phyloP scores from a whole-genome alignment of 1,140 invertebrate species.

The Dreissena polymorpha region DNA sequence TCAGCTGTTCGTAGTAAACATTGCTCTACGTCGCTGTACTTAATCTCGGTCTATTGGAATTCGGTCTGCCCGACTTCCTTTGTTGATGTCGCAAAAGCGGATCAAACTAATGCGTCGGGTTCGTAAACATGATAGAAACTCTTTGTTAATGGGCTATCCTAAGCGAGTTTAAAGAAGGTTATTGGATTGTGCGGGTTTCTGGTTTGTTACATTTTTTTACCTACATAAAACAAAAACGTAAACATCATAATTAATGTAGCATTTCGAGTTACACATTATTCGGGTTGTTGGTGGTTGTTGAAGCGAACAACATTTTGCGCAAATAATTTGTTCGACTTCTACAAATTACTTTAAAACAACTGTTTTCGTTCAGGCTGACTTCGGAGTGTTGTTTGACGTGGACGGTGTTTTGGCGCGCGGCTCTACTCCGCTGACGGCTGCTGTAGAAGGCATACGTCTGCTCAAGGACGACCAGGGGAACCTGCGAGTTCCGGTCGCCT shows the following conservation, averaged over 20 bases:
- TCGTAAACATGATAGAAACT: neutral
- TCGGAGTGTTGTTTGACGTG: slow-evolving; percentile 87
- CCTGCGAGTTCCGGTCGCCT: slow-evolving; percentile 85
- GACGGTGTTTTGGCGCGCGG: slow-evolving; percentile 88
- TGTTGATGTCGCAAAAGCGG: neutral
- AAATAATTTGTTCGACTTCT: neutral
- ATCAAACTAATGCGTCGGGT: neutral
- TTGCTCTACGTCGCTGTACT: neutral
- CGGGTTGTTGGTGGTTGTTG: neutral
- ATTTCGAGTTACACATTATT: neutral
- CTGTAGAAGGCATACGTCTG: slow-evolving; percentile 82
- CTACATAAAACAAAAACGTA: neutral
- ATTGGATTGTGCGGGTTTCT: neutral
- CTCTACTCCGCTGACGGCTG: slow-evolving; percentile 84
- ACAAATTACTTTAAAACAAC: neutral
- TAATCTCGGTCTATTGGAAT: neutral
- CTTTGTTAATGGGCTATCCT: neutral
- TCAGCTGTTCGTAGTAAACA: slow-evolving; percentile 37
- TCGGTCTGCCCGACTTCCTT: neutral
- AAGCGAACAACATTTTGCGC: neutral
- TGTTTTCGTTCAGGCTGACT: slow-evolving; percentile 70
- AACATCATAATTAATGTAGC: too few species aligned
- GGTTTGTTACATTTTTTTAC: neutral
- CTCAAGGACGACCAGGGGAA: slow-evolving; percentile 82
- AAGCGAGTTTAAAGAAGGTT: neutral